Base-by-base conservation (phyloP, 2,888 invertebrate genomes). In the Cerastis leucographa region DNA sequence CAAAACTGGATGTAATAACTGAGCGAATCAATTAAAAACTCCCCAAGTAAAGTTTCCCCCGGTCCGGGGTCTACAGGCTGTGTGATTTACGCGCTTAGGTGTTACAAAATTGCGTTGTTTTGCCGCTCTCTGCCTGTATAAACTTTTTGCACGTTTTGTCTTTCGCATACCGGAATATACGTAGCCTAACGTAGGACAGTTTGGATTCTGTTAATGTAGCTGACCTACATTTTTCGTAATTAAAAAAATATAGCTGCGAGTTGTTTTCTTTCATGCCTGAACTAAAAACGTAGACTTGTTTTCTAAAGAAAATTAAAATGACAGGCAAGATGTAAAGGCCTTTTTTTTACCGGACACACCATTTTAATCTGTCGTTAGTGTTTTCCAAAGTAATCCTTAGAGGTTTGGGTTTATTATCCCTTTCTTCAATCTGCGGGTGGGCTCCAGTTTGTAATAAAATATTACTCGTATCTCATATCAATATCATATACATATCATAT, bases 11-110 rank as follows among this genome's bases (percentile, higher is more conserved):
- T 89, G 89, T 90, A 90, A 89, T 90, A 90, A 90, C 89, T 84
- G 87, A 83, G 87, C 78, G 88, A 87, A 92, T 93, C 92, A 93
- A 93, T 94, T 93, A 93, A 93, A 92, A 93, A 92, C 91, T 92
- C 90, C 88, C 87, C 85, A 82, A 89, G 89, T 81, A 89, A 93
- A 91, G 91, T 93, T 92, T 79, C 46, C 71, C 77, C 76, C 84
- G 85, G 88, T 87, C 73, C 71, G 67, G 85, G 87, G 87, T 85
- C 81, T 76, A 86, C 84, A 81, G 78, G 81, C 85, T 85, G 88
- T 87, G 89, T 93, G 92, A 93, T 93, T 93, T 93, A 93, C 90
- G 89, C 89, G 90, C 85, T 86, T 87, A 87, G 85, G 84, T 85
- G 85, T 85, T 77, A 84, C 85, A 87, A 86, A 87, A 87, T 87